phyloP scores from a whole-genome alignment of 2,113 vertebrate species.

The Heliornis fulica region DNA sequence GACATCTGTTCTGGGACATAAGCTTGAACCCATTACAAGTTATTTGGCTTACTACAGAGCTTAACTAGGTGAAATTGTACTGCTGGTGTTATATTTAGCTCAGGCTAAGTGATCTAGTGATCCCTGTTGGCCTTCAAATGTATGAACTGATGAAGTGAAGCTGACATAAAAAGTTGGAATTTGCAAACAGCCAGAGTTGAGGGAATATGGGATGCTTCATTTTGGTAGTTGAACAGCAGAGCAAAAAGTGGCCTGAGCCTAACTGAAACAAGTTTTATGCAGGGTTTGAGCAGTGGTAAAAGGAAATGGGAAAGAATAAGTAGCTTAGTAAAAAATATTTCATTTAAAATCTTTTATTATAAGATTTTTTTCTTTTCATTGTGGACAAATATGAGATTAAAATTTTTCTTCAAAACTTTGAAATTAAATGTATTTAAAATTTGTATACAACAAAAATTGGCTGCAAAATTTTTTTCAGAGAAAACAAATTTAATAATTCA shows the following conservation, averaged over 20 bases:
- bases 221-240: neutral
- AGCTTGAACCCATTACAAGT: neutral
- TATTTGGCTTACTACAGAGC: neutral
- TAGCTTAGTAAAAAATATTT: neutral
- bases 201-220: neutral
- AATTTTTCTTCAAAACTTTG: neutral
- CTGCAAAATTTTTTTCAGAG: neutral
- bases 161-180: conserved; percentile 3
- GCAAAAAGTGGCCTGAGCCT: neutral
- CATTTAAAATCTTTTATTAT: neutral
- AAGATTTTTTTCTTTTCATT: neutral
- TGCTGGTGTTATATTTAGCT: neutral
- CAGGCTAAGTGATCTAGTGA: conserved; percentile 8
- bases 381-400: neutral
- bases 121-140: neutral
- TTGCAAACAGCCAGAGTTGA: neutral
- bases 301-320: neutral
- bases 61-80: neutral
- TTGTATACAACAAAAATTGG: neutral
- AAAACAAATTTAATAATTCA: neutral
- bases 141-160: conserved; percentile 19
- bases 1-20: neutral
- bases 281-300: neutral
- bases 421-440: neutral
- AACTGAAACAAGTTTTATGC: neutral